Percentiles rank a stretch among this genome's conserved stretches.
Evolutionary conservation across 1,140 invertebrate species (phyloP).

Genomic region (Drosophila trapezifrons): DNA sequence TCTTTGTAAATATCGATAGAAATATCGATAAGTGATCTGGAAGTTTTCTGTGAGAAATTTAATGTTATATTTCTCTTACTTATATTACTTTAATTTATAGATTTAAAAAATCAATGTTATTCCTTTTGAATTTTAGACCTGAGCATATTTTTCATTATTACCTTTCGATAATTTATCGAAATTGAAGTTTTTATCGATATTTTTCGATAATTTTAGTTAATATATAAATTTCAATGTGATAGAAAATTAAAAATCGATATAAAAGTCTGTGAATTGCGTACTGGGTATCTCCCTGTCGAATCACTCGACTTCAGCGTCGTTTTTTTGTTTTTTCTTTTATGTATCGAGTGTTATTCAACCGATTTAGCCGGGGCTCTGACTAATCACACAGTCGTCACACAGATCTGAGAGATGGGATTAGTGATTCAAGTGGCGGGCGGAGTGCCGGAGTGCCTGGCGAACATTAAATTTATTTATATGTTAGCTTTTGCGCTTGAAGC

Average conservation of each 20-base stretch:
- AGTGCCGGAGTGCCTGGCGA: not conserved
- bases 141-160: not conserved
- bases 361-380: constrained; percentile 16
- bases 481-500: constrained; percentile 3
- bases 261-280: not conserved
- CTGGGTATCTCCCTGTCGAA: not conserved
- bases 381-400: constrained; percentile 16
- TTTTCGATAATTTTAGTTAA: not conserved
- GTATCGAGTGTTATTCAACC: constrained; percentile 18
- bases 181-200: not conserved
- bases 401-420: constrained; percentile 14
- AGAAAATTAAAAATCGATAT: no score
- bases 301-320: not conserved
- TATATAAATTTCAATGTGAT: no score
- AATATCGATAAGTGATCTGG: not conserved
- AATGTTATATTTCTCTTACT: no score
- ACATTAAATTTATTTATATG: constrained; percentile 17
- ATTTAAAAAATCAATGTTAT: not conserved
- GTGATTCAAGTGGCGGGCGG: constrained; percentile 1
- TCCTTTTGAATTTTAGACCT: not conserved
- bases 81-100: not conserved
- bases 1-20: not conserved
- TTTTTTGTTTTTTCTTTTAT: constrained; percentile 11
- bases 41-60: no score
- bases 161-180: not conserved